These are phyloP conservation scores for Eremobia ochroleuca DNA, from an alignment of 2,888 invertebrate genomes.

Conservation along the genomic window DNA sequence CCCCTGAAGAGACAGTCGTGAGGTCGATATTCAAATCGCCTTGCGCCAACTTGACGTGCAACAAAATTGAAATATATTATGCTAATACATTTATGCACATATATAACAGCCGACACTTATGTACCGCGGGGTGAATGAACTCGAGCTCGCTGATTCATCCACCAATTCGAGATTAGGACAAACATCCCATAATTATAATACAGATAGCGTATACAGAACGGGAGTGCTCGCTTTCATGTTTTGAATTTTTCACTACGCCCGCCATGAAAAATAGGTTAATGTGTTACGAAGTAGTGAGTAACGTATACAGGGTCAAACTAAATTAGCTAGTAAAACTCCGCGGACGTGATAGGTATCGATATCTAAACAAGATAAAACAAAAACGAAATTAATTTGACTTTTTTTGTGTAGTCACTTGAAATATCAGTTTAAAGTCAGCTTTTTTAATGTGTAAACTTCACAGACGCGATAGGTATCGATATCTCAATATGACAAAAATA, in stretches of 20 bases:
- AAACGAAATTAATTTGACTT: not conserved
- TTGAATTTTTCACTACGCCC: slow-evolving; percentile 35
- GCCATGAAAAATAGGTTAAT: slow-evolving; percentile 45
- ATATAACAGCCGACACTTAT: slow-evolving; percentile 70
- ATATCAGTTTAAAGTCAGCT: no score
- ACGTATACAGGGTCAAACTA: not conserved
- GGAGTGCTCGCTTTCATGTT: slow-evolving; percentile 17
- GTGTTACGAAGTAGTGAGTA: slow-evolving; percentile 19
- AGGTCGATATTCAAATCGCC: slow-evolving; percentile 85
- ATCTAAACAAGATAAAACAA: not conserved
- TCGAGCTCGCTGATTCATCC: slow-evolving; percentile 69
- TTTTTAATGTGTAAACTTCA: no score
- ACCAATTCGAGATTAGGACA: slow-evolving; percentile 76
- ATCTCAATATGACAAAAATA: no score
- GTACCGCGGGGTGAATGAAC: slow-evolving; percentile 73
- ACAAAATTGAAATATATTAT: slow-evolving; percentile 87
- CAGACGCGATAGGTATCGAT: no score
- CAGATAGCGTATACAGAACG: slow-evolving; percentile 27
- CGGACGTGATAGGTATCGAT: not conserved
- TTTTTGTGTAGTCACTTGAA: no score
- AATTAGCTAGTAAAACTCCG: not conserved
- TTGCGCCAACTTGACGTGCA: slow-evolving; percentile 81
- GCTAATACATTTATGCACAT: slow-evolving; percentile 79
- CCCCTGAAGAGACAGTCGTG: slow-evolving; percentile 77
- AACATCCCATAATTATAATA: slow-evolving; percentile 63